Percentiles rank a stretch among this genome's conserved stretches.
Conservation (phyloP, 2,797 vertebrate species). For the Peromyscus attwateri region DNA sequence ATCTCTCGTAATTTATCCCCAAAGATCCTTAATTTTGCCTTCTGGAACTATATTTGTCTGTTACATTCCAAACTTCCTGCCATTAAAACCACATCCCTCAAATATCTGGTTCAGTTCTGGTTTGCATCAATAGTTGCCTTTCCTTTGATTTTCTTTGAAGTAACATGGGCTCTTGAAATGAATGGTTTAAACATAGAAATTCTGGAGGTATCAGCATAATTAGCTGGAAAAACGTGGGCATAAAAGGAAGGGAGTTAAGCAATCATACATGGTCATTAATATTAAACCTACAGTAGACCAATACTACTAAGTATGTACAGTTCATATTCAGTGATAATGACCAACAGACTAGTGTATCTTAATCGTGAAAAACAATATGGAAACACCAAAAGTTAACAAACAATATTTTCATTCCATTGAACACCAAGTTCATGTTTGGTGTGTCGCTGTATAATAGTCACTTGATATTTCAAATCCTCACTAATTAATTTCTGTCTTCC, state of each 20-base stretch:
- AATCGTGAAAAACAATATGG: not conserved
- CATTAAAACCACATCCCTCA: not conserved
- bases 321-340: not conserved
- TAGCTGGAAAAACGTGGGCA: not conserved
- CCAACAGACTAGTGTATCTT: not conserved
- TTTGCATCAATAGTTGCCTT: not conserved
- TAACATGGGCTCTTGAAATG: not conserved
- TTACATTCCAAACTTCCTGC: not conserved
- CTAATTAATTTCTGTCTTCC: not conserved
- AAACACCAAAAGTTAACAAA: not conserved
- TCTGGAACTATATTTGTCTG: not conserved
- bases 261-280: not conserved
- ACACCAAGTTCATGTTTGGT: not conserved
- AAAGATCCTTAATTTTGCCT: not conserved
- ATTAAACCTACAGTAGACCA: not conserved
- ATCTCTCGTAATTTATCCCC: not conserved
- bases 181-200: not conserved
- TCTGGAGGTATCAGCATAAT: not conserved
- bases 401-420: not conserved
- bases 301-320: not conserved
- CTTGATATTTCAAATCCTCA: not conserved
- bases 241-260: not conserved
- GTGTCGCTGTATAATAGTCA: not conserved
- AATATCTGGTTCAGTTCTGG: not conserved
- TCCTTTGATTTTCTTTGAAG: not conserved